These are phyloP conservation scores for Clinocottus analis DNA, from an alignment of 2,113 vertebrate genomes.

Conservation along the genomic window DNA sequence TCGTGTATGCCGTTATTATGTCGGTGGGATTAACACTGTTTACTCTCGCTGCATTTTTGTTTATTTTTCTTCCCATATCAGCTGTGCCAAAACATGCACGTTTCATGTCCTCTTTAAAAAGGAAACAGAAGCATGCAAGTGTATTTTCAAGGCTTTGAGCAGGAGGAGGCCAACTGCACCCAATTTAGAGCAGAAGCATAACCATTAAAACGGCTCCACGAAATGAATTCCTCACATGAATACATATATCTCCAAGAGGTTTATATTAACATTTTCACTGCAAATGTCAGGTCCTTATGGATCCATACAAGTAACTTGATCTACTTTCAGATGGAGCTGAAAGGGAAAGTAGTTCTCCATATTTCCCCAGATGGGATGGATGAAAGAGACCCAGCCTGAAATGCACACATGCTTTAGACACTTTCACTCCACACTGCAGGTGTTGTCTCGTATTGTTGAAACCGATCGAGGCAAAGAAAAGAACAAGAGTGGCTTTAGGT, in stretches of 20 bases:
- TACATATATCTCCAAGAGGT: not conserved
- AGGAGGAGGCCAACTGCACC: not conserved
- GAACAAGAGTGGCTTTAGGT: not conserved
- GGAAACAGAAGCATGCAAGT: not conserved
- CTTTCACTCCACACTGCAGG: not conserved
- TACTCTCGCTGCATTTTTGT: not conserved
- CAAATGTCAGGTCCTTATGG: conserved; percentile 1
- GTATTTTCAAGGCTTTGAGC: not conserved
- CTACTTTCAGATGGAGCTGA: not conserved
- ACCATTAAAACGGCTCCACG: not conserved
- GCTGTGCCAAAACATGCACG: conserved; percentile 1
- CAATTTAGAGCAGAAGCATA: not conserved
- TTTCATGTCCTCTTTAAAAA: not conserved
- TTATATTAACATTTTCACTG: not conserved
- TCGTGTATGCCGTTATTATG: not conserved
- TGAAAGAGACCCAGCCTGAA: not conserved
- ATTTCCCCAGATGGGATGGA: not conserved
- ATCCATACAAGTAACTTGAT: not conserved
- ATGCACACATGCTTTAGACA: not conserved
- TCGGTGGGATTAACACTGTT: not conserved
- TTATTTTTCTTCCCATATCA: not conserved
- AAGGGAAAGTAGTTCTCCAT: not conserved
- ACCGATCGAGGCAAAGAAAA: not conserved
- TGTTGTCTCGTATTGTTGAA: not conserved
- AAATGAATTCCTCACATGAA: not conserved